phyloP scores from a whole-genome alignment of 2,797 vertebrate species.

The Carapus acus region DNA sequence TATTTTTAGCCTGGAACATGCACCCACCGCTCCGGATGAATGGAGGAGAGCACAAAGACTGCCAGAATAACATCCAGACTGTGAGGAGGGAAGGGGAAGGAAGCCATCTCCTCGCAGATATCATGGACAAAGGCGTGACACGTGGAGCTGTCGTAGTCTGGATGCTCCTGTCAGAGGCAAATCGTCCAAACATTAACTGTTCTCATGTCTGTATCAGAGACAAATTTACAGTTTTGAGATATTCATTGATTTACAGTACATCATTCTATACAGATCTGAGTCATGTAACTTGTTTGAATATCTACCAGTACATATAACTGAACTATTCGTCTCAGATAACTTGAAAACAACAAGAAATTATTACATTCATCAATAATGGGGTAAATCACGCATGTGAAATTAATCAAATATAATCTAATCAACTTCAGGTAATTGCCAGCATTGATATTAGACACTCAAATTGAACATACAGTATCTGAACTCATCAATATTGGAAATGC shows the following conservation, averaged over 20 bases:
- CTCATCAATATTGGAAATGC: too few relatives aligned
- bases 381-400: too few relatives aligned
- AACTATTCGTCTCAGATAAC: too few relatives aligned
- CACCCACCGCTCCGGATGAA: slow-evolving; percentile 87
- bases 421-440: too few relatives aligned
- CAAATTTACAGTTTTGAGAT: neutral
- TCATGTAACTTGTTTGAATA: neutral
- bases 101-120: slow-evolving; percentile 74
- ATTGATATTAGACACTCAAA: too few relatives aligned
- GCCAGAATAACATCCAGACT: slow-evolving; percentile 84
- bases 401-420: too few relatives aligned
- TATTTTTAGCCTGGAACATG: slow-evolving; percentile 65
- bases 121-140: slow-evolving; percentile 85
- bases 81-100: slow-evolving; percentile 83
- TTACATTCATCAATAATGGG: too few relatives aligned
- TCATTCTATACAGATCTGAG: neutral
- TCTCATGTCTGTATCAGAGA: slow-evolving; percentile 1
- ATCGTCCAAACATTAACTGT: slow-evolving; percentile 7
- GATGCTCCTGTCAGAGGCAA: slow-evolving; percentile 71
- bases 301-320: too few relatives aligned
- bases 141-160: slow-evolving; percentile 74
- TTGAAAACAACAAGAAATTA: too few relatives aligned
- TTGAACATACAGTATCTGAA: too few relatives aligned
- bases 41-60: slow-evolving; percentile 88
- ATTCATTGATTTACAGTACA: neutral